A percentile compares a stretch with the other conserved stretches of the same genome.
phyloP scores from a whole-genome alignment of 2,113 vertebrate genomes.

The Circaetus gallicus region DNA sequence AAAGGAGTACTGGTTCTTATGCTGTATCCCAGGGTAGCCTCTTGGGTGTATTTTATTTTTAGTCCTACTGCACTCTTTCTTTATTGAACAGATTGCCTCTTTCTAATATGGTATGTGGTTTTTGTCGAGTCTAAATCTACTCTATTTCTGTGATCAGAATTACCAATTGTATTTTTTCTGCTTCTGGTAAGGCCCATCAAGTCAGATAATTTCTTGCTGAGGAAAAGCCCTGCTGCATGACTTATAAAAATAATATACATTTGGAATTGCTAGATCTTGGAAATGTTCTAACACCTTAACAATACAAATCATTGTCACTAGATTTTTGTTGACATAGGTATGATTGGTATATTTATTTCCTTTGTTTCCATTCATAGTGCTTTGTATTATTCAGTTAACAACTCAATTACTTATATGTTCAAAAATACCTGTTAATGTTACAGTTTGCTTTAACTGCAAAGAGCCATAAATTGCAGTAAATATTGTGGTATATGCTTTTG shows the following conservation, averaged over 20 bases:
- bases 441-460: background rate
- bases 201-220: background rate
- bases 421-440: background rate
- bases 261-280: background rate
- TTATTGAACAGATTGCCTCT: background rate
- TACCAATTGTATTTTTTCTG: background rate
- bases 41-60: background rate
- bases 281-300: background rate
- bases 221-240: background rate
- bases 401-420: background rate
- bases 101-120: background rate
- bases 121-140: background rate
- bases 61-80: background rate
- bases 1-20: background rate
- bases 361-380: background rate
- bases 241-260: background rate
- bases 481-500: background rate
- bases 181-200: background rate
- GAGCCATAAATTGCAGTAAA: background rate
- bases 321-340: background rate
- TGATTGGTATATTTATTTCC: background rate
- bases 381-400: background rate
- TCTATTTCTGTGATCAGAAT: background rate
- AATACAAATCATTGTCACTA: background rate
- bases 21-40: background rate